phyloP scores from a whole-genome alignment of 2,113 vertebrate genomes.

The Cnemophilus loriae region DNA sequence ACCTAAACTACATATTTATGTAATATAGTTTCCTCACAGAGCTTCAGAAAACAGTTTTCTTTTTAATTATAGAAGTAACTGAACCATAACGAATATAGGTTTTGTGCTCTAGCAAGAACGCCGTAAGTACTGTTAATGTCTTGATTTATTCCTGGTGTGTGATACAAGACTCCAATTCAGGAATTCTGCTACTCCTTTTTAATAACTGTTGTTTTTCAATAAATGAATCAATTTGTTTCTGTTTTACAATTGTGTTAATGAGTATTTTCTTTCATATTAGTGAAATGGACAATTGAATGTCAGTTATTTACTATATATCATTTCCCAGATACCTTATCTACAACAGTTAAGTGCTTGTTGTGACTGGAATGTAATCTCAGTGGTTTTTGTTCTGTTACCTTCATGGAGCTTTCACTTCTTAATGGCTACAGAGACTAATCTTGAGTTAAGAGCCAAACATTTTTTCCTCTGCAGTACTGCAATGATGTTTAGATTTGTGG shows the following conservation, averaged over 20 bases:
- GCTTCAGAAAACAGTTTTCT: not conserved
- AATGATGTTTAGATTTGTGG: conserved; percentile 36
- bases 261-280: not conserved
- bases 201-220: not conserved
- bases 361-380: conserved; percentile 31
- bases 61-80: not conserved
- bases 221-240: not conserved
- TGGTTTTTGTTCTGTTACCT: not conserved
- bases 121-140: not conserved
- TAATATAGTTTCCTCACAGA: not conserved
- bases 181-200: not conserved
- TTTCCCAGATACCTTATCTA: not conserved
- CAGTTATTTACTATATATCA: not conserved
- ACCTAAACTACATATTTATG: not conserved
- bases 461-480: not conserved
- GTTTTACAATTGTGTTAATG: not conserved
- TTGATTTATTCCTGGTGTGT: not conserved
- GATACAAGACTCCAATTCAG: not conserved
- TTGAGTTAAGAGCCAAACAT: conserved; percentile 9
- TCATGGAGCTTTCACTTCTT: conserved; percentile 3
- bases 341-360: conserved; percentile 14
- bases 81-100: not conserved
- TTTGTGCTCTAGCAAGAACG: not conserved
- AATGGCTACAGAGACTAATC: conserved; percentile 11
- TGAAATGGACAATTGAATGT: not conserved